phyloP scores from a whole-genome alignment of 2,888 invertebrate genomes.

The Drosophila longiperda region DNA sequence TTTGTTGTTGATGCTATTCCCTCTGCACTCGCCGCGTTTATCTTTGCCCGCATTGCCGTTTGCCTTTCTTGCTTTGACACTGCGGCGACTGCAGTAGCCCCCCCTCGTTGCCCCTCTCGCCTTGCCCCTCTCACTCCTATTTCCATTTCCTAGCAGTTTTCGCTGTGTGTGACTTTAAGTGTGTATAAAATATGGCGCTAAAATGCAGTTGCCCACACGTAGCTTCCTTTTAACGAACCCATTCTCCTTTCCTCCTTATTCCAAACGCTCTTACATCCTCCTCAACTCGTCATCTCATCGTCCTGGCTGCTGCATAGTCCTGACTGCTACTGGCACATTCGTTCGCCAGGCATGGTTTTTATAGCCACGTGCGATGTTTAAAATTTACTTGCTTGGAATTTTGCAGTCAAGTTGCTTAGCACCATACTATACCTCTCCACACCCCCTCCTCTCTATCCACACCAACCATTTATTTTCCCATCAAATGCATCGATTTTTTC shows the following conservation, averaged over 20 bases:
- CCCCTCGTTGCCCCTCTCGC: constrained; percentile 1
- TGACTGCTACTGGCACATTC: constrained; percentile 57
- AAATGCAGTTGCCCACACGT: constrained; percentile 71
- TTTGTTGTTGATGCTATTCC: constrained; percentile 49
- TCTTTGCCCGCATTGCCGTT: constrained; percentile 71
- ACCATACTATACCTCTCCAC: constrained; percentile 11
- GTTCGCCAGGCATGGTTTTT: constrained; percentile 64
- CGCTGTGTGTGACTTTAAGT: constrained; percentile 79
- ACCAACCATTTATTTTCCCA: constrained; percentile 4
- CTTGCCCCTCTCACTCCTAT: background rate
- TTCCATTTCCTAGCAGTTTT: constrained; percentile 20
- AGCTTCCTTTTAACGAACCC: constrained; percentile 16
- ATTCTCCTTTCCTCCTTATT: background rate
- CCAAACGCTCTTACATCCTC: background rate
- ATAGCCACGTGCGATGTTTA: constrained; percentile 75
- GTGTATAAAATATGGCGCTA: constrained; percentile 79
- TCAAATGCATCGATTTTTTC: constrained; percentile 33
- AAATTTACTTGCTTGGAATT: constrained; percentile 73
- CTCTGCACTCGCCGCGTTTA: constrained; percentile 47
- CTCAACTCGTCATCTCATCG: background rate
- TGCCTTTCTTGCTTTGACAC: constrained; percentile 70
- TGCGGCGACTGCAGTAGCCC: constrained; percentile 56
- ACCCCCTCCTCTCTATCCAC: background rate
- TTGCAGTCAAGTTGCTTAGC: constrained; percentile 68
- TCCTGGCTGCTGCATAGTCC: constrained; percentile 20